phyloP scores from a whole-genome alignment of 2,888 invertebrate genomes.

The Pachycephus smyrnensis region DNA sequence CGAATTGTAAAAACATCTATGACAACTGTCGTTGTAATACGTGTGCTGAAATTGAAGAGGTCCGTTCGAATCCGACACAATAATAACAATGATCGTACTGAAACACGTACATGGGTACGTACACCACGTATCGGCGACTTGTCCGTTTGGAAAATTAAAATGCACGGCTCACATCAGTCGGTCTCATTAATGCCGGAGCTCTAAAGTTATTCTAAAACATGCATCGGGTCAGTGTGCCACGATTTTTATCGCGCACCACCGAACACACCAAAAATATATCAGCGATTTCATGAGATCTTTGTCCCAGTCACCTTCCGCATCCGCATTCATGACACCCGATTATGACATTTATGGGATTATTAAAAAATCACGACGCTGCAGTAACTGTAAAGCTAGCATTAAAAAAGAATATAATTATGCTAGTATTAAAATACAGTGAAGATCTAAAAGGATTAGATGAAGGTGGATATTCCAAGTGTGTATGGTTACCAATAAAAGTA shows the following conservation, averaged over 20 bases:
- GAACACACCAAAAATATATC: background rate
- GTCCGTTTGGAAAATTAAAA: conserved; percentile 31
- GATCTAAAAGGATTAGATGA: background rate
- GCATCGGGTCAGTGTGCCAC: conserved; percentile 24
- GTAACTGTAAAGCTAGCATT: background rate
- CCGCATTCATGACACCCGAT: background rate
- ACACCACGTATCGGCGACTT: background rate
- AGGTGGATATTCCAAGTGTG: background rate
- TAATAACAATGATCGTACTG: background rate
- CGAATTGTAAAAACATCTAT: conserved; percentile 27
- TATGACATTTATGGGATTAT: background rate
- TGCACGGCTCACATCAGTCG: conserved; percentile 42
- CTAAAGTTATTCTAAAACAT: conserved; percentile 61
- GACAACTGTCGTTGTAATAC: conserved; percentile 26
- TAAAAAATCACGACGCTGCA: background rate
- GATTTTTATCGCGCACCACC: conserved; percentile 15
- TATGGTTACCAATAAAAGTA: background rate
- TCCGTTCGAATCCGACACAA: background rate
- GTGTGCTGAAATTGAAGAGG: conserved; percentile 17
- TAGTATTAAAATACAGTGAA: background rate
- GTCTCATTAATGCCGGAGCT: conserved; percentile 49
- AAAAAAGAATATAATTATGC: background rate
- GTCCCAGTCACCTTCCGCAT: background rate
- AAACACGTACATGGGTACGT: background rate
- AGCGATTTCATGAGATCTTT: background rate